These are phyloP conservation scores for Tachypleus tridentatus DNA, from an alignment of 1,140 invertebrate genomes.

Conservation along the genomic window DNA sequence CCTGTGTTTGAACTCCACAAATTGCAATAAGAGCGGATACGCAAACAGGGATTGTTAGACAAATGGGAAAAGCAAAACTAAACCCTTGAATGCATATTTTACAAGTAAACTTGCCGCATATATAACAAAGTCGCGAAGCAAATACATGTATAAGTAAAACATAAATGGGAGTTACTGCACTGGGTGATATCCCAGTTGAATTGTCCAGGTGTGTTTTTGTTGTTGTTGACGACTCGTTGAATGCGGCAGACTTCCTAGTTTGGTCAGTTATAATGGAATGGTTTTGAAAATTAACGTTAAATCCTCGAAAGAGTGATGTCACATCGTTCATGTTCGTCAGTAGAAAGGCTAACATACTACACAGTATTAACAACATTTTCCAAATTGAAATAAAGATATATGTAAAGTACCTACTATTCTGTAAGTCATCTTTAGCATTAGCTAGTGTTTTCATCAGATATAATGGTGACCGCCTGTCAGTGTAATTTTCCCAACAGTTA, in stretches of 20 bases:
- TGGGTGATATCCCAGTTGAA: conserved; percentile 17
- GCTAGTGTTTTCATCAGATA: conserved; percentile 58
- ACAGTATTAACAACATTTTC: conserved; percentile 70
- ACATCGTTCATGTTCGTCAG: conserved; percentile 63
- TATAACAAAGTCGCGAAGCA: conserved; percentile 71
- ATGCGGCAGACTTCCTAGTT: conserved; percentile 5
- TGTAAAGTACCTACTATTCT: conserved; percentile 63
- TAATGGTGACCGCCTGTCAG: conserved; percentile 51
- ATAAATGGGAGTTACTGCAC: conserved; percentile 43
- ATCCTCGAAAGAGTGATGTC: conserved; percentile 62
- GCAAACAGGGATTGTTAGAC: conserved; percentile 73
- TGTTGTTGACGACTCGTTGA: conserved; percentile 17
- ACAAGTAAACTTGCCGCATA: conserved; percentile 88
- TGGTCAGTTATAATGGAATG: conserved; percentile 14
- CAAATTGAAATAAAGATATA: conserved; percentile 78
- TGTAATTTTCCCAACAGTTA: conserved; percentile 96
- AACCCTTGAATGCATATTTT: conserved; percentile 93
- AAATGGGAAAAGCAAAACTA: conserved; percentile 89
- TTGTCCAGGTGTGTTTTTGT: conserved; percentile 18
- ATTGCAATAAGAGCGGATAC: conserved; percentile 74
- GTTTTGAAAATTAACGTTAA: conserved; percentile 54
- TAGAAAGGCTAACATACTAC: conserved; percentile 48
- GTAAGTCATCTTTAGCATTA: conserved; percentile 61
- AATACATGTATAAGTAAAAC: conserved; percentile 66
- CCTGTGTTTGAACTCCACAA: conserved; percentile 65